Percentiles rank a stretch among this genome's conserved stretches.
Evolutionary conservation across 2,888 invertebrate genomes (phyloP).

Genomic region (Limnephilus rhombicus): DNA sequence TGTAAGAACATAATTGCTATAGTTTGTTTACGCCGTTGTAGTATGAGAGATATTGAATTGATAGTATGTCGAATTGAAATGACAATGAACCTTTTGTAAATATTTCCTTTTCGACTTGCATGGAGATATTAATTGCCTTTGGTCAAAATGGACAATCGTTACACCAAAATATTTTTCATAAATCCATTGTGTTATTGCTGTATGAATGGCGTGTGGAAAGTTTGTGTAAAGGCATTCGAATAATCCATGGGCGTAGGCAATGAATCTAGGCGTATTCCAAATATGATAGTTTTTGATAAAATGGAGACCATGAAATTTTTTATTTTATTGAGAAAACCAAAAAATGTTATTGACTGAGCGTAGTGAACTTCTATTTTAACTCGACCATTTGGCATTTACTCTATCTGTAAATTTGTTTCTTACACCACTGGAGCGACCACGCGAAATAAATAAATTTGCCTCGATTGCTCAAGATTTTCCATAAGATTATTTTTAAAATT

Average conservation of each 20-base stretch:
- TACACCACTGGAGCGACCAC: too few species aligned
- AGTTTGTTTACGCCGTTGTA: neutral
- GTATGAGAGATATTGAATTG: neutral
- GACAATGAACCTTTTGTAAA: neutral
- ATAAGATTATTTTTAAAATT: too few species aligned
- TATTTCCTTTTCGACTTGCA: neutral
- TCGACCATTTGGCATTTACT: too few species aligned
- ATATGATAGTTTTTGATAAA: neutral
- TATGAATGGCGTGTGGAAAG: neutral
- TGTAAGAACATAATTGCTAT: neutral
- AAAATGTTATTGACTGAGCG: neutral
- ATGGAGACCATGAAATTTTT: neutral
- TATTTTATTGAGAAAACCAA: neutral
- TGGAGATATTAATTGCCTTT: neutral
- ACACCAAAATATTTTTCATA: neutral
- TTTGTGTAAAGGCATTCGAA: neutral
- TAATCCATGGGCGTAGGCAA: neutral
- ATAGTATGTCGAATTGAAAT: neutral
- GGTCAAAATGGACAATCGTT: neutral
- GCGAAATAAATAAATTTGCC: too few species aligned
- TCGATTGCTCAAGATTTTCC: too few species aligned
- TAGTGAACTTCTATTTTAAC: too few species aligned
- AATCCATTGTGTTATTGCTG: neutral
- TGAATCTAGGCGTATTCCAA: neutral
- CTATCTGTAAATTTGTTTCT: too few species aligned